Percentiles rank a stretch among this genome's conserved stretches.
Evolutionary conservation across 2,888 invertebrate genomes (phyloP).

Genomic region (Cataglyphis livida): DNA sequence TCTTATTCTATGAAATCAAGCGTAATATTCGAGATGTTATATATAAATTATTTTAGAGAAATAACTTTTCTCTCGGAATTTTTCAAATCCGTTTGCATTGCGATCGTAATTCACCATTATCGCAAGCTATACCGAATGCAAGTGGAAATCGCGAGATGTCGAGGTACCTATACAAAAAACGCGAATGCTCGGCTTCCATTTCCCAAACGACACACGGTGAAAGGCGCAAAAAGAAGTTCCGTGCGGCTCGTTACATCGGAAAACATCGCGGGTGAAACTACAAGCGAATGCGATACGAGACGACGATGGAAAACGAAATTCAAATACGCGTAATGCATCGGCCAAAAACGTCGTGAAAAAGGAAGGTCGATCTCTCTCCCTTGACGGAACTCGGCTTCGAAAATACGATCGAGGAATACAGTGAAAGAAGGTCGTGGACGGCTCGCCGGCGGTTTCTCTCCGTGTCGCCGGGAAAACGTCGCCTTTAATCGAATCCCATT

Average conservation of each 20-base stretch:
- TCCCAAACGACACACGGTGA: conserved; percentile 44
- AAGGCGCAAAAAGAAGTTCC: conserved; percentile 38
- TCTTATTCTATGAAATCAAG: background rate
- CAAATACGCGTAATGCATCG: conserved; percentile 62
- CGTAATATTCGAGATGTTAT: background rate
- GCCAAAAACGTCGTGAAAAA: conserved; percentile 55
- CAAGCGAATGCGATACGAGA: conserved; percentile 36
- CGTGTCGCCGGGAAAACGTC: conserved; percentile 77
- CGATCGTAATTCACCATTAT: conserved; percentile 32
- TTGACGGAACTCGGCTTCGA: conserved; percentile 64
- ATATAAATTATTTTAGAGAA: background rate
- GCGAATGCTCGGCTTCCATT: conserved; percentile 42
- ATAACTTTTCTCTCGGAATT: background rate
- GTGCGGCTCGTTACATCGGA: conserved; percentile 51
- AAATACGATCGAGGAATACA: conserved; percentile 70
- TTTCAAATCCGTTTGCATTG: conserved; percentile 21
- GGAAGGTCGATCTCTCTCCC: conserved; percentile 7
- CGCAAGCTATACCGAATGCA: conserved; percentile 13
- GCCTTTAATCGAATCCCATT: conserved; percentile 81
- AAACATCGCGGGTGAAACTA: conserved; percentile 45
- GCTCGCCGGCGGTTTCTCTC: conserved; percentile 69
- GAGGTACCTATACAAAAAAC: conserved; percentile 1
- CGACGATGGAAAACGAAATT: conserved; percentile 58
- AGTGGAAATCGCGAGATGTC: conserved; percentile 44
- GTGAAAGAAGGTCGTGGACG: conserved; percentile 45